These are phyloP conservation scores for Ispidina lecontei DNA, from an alignment of 2,797 vertebrate species.

Conservation along the genomic window DNA sequence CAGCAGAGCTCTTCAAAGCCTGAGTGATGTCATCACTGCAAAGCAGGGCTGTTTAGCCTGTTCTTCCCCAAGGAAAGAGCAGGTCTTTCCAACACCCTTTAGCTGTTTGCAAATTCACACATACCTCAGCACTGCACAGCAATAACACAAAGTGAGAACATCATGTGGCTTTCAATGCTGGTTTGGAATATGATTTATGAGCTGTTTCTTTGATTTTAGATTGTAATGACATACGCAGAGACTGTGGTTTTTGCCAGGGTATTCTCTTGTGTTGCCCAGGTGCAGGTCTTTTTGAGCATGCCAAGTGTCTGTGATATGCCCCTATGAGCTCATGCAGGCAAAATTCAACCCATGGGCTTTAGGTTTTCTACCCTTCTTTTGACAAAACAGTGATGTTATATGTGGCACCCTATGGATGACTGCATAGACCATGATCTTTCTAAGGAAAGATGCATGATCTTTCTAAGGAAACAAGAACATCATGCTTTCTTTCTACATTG, in stretches of 20 bases:
- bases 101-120: not conserved
- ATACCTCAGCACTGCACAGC: not conserved
- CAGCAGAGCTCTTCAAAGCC: conserved; percentile 1
- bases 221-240: not conserved
- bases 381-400: not conserved
- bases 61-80: not conserved
- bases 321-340: not conserved
- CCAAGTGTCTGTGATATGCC: not conserved
- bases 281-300: not conserved
- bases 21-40: conserved; percentile 7
- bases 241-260: not conserved
- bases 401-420: not conserved
- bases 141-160: not conserved
- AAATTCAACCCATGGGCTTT: not conserved
- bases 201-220: not conserved
- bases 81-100: not conserved
- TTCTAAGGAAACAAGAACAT: not conserved
- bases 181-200: not conserved
- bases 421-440: not conserved
- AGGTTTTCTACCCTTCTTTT: not conserved
- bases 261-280: not conserved
- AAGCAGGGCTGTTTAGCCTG: not conserved
- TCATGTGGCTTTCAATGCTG: not conserved
- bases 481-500: not conserved
- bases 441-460: not conserved